Evolutionary conservation across 2,888 invertebrate species (phyloP), one percentile per base, ranked within the genome.

Genomic region (Andrena hattorfiana): DNA sequence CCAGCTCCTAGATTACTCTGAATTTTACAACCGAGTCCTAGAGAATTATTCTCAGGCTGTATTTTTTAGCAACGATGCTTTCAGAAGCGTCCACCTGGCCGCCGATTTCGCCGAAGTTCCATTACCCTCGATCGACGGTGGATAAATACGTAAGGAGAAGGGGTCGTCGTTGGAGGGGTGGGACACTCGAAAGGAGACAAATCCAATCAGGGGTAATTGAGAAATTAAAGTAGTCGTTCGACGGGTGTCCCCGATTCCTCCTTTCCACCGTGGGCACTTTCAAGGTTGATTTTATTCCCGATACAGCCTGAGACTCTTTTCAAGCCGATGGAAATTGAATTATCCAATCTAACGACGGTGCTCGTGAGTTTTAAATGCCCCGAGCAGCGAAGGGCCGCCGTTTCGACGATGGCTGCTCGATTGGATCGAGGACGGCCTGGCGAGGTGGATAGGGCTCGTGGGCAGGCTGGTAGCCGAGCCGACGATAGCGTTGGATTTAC

Each of bases 401-500:
- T 77, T 69, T 80, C 75, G 49, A 63, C 80, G 87, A 85, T 16
- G 72, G 67, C 83, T 81, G 79, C 72, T 56, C 56, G 56, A 56
- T 56, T 56, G 56, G 56, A 23, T 56, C 56, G 56, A 48, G 64
- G 64, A 75, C 28, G 71, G 56, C 59, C 68, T 62, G 71, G 20
- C 35, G 56, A 2, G 64, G 28, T 26, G 59, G 51, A 73, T 75
- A 63, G 76, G 1, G 77, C 59, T 77, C 80, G 35, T 7, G 75
- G 64, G 83, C 84, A 89, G 42, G 76, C 23, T 78, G 85, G 78
- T 68, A 32, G 62, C 56, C 48, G 59, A 73, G 78, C 70, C 71
- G 71, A 91, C 90, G 91, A 92, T 92, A 92, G 89, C 88, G 89
- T 78, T 83, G 89, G 92, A 92, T 92, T 92, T 92, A 92, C 89